Conservation (phyloP, 2,113 vertebrate genomes). For the Nyctereutes procyonoides region DNA sequence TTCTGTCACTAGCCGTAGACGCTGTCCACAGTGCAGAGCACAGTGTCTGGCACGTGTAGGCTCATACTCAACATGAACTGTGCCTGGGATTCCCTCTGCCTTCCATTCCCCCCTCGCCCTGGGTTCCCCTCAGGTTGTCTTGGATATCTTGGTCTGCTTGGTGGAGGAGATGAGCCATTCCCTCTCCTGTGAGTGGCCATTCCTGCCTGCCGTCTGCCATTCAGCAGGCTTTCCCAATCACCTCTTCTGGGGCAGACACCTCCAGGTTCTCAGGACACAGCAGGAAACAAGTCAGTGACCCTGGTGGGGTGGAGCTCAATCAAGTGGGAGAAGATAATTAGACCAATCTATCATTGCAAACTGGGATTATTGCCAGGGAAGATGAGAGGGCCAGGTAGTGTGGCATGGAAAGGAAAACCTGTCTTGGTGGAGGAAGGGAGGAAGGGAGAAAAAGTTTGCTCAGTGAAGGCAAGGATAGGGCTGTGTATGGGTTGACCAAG, state of each 20-base stretch:
- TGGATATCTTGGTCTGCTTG: not conserved
- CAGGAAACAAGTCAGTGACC: not conserved
- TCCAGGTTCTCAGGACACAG: not conserved
- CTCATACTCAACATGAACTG: not conserved
- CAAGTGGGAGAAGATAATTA: not conserved
- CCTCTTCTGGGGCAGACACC: not conserved
- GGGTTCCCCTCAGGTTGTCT: not conserved
- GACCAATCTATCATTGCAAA: not conserved
- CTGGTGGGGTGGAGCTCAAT: not conserved
- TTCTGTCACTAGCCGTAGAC: not conserved
- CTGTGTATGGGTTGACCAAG: not conserved
- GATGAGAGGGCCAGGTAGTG: not conserved
- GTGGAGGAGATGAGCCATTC: not conserved
- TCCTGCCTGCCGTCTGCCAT: not conserved
- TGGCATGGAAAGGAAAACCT: not conserved
- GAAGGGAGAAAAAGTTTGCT: not conserved
- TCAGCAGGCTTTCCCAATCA: not conserved
- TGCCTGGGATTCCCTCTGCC: not conserved
- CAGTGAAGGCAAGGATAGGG: not conserved
- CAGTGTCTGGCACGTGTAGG: accelerated
- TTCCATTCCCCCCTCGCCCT: not conserved
- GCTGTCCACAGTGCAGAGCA: accelerated
- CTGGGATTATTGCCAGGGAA: not conserved
- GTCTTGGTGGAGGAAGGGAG: not conserved
- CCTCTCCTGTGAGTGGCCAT: not conserved